Evolutionary conservation across 1,140 invertebrate genomes (phyloP).

Genomic region (Muscidifurax raptorellus): DNA sequence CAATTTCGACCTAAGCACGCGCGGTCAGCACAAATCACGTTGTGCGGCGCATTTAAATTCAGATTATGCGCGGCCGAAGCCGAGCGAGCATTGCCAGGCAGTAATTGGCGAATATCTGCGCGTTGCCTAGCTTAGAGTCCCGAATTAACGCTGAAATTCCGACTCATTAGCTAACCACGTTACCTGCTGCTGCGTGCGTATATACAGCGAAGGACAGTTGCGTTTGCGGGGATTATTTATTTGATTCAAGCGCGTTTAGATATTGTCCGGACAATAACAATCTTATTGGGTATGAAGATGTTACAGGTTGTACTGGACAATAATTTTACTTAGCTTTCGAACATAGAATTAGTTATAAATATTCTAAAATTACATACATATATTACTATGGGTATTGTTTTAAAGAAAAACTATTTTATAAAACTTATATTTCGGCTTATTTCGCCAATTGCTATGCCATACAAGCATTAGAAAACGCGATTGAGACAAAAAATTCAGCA

Average conservation of each 20-base stretch:
- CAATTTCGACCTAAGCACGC: constrained; percentile 73
- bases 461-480: too few species aligned
- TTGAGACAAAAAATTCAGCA: too few species aligned
- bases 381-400: too few species aligned
- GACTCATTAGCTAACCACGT: constrained; percentile 53
- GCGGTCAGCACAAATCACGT: constrained; percentile 69
- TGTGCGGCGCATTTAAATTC: constrained; percentile 48
- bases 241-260: constrained; percentile 31
- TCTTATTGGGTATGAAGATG: background rate
- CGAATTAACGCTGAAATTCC: constrained; percentile 65
- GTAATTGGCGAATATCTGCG: constrained; percentile 54
- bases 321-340: too few species aligned
- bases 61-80: constrained; percentile 34
- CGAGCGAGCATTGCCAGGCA: background rate
- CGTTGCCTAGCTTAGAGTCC: constrained; percentile 57
- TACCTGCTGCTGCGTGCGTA: background rate
- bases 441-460: too few species aligned
- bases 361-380: background rate
- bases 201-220: background rate
- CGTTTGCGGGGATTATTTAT: constrained; percentile 28
- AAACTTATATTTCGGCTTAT: background rate
- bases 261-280: background rate
- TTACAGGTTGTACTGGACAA: too few species aligned
- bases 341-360: too few species aligned
- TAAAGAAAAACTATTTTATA: too few species aligned